Evolutionary conservation across 1,140 invertebrate species (phyloP), one percentile per base, ranked within the genome.

Genomic region (Harlomillsia oculata): DNA sequence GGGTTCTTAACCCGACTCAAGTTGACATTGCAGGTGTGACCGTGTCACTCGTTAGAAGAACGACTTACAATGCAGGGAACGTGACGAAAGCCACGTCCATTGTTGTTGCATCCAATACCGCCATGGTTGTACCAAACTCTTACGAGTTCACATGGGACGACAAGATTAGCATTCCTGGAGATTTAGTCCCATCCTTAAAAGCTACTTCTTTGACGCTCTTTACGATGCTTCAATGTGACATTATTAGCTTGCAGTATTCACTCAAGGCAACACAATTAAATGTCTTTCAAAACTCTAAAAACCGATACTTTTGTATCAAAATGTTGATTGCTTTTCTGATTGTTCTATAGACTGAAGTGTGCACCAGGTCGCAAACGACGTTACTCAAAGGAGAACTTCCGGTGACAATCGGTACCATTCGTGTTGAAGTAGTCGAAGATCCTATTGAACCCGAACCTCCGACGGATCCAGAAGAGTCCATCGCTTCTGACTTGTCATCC

Each of bases 71-170:
- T 14, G 45, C 45, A 32, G 45, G 45, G 28, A 48, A 30, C 14
- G 45, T 48, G 6, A 48, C 45, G 16, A 48, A 48, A 48, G 45
- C 29, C 0, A 48, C 45, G 1, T 32, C 28, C 16, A 30, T 48
- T 1, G 2, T 48, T 11, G 36, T 48, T 34, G 45, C 45, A 2
- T 32, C 45, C 2, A 20, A 28, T 0, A 48, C 30, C 29, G 36
- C 34, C 20, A 32, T 32, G 3, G 36, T 16, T 5, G 36, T 48
- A 30, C 28, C 30, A 20, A 32, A 28, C 2, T 28, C 45, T 20
- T 32, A 48, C 25, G 45, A 48, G 14, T 32, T 48, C 28, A 48
- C 30, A 5, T 48, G 45, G 45, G 21, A 32, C n/a, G 45, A 48
- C 13, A 48, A 48, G n/a, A 14, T 48, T 21, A 32, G 28, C 2